These are phyloP conservation scores for Cathartes aura DNA, from an alignment of 2,113 vertebrate species.

Conservation along the genomic window DNA sequence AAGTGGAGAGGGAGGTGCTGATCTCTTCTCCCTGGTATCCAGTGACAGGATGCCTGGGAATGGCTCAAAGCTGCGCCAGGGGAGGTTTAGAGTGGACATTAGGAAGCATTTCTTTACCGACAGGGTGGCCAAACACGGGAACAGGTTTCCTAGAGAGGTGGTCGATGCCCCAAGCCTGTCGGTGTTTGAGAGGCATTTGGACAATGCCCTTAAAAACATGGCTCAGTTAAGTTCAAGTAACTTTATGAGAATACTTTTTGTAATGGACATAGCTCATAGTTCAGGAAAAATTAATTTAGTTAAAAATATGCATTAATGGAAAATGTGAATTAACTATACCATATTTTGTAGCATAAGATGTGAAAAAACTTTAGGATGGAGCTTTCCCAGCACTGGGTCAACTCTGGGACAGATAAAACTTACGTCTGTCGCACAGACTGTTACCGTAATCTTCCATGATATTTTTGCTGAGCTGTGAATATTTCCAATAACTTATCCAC, in stretches of 20 bases:
- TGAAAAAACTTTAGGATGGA: neutral
- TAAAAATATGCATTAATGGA: neutral
- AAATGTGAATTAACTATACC: neutral
- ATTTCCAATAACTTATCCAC: neutral
- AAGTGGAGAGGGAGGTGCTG: neutral
- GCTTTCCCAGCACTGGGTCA: neutral
- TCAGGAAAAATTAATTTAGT: neutral
- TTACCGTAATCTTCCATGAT: neutral
- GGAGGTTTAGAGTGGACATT: neutral
- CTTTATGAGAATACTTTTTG: neutral
- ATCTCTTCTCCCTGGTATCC: too few relatives aligned
- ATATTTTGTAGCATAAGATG: neutral
- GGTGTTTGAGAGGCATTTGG: neutral
- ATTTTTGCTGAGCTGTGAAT: neutral
- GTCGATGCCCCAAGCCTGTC: fast-evolving
- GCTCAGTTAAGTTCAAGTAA: neutral
- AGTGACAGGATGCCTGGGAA: neutral
- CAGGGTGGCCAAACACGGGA: neutral
- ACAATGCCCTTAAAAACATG: neutral
- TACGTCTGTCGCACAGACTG: neutral
- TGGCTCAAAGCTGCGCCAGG: neutral
- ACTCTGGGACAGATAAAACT: neutral
- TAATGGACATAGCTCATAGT: neutral
- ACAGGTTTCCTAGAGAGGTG: neutral
- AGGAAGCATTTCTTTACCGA: neutral